A percentile compares a stretch with the other conserved stretches of the same genome.
phyloP scores from a whole-genome alignment of 2,888 invertebrate genomes.

The Amaurobius ferox region DNA sequence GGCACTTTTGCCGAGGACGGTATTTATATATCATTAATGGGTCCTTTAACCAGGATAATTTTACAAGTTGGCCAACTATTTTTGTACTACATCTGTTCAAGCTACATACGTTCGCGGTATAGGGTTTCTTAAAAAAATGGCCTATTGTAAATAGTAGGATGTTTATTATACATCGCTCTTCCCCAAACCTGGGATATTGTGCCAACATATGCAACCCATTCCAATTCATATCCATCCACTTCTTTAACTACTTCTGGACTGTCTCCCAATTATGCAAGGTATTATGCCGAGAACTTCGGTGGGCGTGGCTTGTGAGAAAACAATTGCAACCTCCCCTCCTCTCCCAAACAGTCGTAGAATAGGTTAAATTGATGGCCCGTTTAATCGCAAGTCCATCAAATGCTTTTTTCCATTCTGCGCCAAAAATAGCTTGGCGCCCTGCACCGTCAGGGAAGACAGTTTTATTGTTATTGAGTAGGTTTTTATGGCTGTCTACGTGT shows the following conservation, averaged over 20 bases:
- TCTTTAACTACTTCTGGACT: constrained; percentile 43
- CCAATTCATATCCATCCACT: constrained; percentile 9
- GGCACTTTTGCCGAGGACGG: too few species aligned
- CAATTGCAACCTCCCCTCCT: constrained; percentile 7
- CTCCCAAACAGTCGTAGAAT: neutral
- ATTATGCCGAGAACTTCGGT: constrained; percentile 35
- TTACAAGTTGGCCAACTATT: too few species aligned
- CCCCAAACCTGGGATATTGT: neutral
- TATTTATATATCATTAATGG: too few species aligned
- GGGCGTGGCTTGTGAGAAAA: constrained; percentile 53
- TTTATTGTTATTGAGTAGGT: constrained; percentile 57
- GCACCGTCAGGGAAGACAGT: constrained; percentile 33
- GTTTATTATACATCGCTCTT: too few species aligned
- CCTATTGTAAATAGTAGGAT: too few species aligned
- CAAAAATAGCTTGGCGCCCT: constrained; percentile 56
- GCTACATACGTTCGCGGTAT: too few species aligned
- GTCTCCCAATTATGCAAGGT: constrained; percentile 62
- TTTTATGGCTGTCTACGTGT: constrained; percentile 44
- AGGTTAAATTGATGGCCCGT: constrained; percentile 18
- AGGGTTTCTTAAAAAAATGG: too few species aligned
- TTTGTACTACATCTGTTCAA: too few species aligned
- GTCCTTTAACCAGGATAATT: too few species aligned
- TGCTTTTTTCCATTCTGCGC: constrained; percentile 1
- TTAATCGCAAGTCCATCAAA: neutral
- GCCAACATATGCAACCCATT: neutral